Evolutionary conservation across 1,140 invertebrate genomes (phyloP).

Genomic region (Hesperophylax magnus): DNA sequence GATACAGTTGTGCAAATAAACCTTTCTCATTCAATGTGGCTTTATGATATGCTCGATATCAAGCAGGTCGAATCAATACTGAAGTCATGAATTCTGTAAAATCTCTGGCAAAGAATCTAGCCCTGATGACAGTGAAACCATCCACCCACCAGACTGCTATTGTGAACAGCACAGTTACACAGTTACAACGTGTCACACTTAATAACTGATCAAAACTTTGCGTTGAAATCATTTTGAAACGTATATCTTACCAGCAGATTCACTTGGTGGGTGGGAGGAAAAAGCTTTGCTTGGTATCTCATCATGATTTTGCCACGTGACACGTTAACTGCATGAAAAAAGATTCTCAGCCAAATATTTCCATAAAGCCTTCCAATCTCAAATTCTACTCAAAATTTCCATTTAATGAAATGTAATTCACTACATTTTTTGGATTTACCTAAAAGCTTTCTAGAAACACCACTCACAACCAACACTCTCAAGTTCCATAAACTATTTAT

Average conservation of each 20-base stretch:
- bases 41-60: conserved; percentile 56
- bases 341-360: conserved; percentile 48
- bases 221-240: too few species aligned
- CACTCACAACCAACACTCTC: too few species aligned
- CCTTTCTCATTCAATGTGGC: conserved; percentile 46
- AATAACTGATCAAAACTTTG: too few species aligned
- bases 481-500: too few species aligned
- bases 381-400: too few species aligned
- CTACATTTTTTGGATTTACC: too few species aligned
- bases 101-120: conserved; percentile 56
- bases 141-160: conserved; percentile 50
- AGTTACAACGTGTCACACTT: conserved; percentile 15
- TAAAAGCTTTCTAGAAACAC: too few species aligned
- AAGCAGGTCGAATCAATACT: conserved; percentile 51
- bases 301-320: conserved; percentile 59
- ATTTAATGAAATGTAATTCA: too few species aligned
- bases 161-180: conserved; percentile 17
- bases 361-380: too few species aligned
- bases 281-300: conserved; percentile 74
- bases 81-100: conserved; percentile 43
- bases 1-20: conserved; percentile 23
- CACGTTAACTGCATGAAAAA: conserved; percentile 33
- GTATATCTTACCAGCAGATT: conserved; percentile 30
- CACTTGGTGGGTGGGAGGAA: conserved; percentile 71
- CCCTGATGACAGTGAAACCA: conserved; percentile 52